Evolutionary conservation across 2,113 vertebrate genomes (phyloP).

Genomic region (Vimba vimba): DNA sequence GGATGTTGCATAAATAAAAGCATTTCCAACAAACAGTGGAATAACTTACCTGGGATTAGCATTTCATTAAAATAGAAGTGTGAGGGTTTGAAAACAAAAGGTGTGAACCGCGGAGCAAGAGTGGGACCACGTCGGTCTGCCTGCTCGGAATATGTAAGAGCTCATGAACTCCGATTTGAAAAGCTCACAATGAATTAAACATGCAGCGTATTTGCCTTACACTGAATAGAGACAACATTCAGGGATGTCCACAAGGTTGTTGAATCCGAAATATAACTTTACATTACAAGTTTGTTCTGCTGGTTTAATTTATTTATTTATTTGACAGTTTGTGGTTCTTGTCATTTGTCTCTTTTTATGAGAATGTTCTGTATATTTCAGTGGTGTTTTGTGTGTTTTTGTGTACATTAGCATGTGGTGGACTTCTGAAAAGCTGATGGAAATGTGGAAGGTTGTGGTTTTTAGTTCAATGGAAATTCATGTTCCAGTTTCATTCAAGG

Average conservation of each 20-base stretch:
- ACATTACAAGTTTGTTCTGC: neutral
- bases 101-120: constrained; percentile 56
- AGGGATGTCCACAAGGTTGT: neutral
- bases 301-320: neutral
- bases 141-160: constrained; percentile 54
- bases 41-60: constrained; percentile 70
- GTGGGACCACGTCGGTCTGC: constrained; percentile 27
- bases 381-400: neutral
- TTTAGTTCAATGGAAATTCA: neutral
- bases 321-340: neutral
- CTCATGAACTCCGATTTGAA: constrained; percentile 33
- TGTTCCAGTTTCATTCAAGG: neutral
- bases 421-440: neutral
- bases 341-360: neutral
- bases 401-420: neutral
- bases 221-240: constrained; percentile 18
- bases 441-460: neutral
- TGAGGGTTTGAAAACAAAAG: constrained; percentile 61
- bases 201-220: constrained; percentile 32
- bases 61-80: constrained; percentile 68
- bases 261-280: constrained; percentile 12
- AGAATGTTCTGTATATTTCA: neutral
- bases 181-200: constrained; percentile 50
- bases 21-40: constrained; percentile 65
- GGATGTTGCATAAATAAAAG: constrained; percentile 76